A percentile compares a stretch with the other conserved stretches of the same genome.
These are phyloP conservation scores for Orchesella cincta DNA, from an alignment of 1,140 invertebrate genomes.

Conservation along the genomic window DNA sequence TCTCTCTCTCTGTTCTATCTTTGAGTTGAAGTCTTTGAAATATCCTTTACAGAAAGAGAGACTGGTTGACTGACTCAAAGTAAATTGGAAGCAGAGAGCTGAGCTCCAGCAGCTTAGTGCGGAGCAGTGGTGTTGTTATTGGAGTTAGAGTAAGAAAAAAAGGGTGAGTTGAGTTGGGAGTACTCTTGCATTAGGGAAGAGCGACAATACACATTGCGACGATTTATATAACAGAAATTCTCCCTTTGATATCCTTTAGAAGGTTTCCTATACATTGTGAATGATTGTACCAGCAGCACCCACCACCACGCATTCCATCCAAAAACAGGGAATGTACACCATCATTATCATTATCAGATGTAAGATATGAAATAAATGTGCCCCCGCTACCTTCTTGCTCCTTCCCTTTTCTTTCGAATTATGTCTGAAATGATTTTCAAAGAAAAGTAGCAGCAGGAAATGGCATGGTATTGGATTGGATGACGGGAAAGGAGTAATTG, in stretches of 20 bases:
- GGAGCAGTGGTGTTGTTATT: no score
- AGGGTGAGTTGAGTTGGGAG: neutral
- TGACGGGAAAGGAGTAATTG: neutral
- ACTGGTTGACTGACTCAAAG: slow-evolving; percentile 13
- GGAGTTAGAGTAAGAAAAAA: neutral
- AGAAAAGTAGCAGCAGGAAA: neutral
- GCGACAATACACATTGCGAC: no score
- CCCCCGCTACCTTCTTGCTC: neutral
- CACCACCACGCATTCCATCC: no score
- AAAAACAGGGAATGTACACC: no score
- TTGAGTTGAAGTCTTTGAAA: neutral
- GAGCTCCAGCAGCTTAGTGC: neutral
- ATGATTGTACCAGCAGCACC: no score
- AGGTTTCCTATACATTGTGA: no score
- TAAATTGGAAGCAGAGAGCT: neutral
- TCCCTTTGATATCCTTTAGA: no score
- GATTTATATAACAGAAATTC: no score
- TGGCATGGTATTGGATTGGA: no score
- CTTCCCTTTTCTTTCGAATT: neutral
- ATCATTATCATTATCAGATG: neutral
- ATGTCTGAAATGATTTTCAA: neutral
- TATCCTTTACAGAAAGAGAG: neutral
- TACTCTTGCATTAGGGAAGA: no score
- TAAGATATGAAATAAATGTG: no score
- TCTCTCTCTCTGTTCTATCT: neutral